Evolutionary conservation across 2,888 invertebrate species (phyloP), one percentile per base, ranked within the genome.

Genomic region (Hofmannophila pseudospretella): DNA sequence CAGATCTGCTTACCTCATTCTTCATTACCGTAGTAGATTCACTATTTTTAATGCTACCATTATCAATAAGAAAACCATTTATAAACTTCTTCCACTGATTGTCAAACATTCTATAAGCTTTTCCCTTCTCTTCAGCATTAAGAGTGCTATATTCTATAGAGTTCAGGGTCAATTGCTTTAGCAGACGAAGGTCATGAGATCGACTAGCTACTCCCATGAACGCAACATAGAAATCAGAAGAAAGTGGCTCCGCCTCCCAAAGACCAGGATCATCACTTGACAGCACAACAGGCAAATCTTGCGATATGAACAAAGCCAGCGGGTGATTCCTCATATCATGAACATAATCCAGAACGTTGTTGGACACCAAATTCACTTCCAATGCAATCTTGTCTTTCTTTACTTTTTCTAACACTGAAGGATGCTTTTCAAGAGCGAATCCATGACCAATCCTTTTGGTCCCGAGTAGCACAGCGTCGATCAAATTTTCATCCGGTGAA

Each of bases 291-390:
- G 95, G 93, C 59, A 90, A 88, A 19, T 90, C 89, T 16, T 89
- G 82, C 2, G 94, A 89, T 35, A 95, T 84, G 31, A 92, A 87
- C 5, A 76, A 62, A 11, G 89, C 86, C 1, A 90, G 88, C 0
- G 95, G 94, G 79, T 95, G 95, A 66, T 94, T 94, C 5, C 95
- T 85, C 13, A 92, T 71, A 66, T 95, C 95, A 1, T 84, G 72
- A 4, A 93, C 90, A 19, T 95, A 72, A 43, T 89, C 89, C 14
- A 95, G 69, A 7, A 92, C 92, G 61, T 92, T 90, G 72, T 95
- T 95, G 0, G 95, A 95, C 42, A 96, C 89, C 0, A 95, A 93
- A 67, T 91, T 93, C 0, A 95, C 85, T 76, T 96, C 95, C 10
- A 95, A 73, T 0, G 92, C 92, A 19, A 95, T 93, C 16, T 89